A percentile compares a stretch with the other conserved stretches of the same genome.
These are phyloP conservation scores for Julus scanicus DNA, from an alignment of 2,888 invertebrate species.

Conservation along the genomic window DNA sequence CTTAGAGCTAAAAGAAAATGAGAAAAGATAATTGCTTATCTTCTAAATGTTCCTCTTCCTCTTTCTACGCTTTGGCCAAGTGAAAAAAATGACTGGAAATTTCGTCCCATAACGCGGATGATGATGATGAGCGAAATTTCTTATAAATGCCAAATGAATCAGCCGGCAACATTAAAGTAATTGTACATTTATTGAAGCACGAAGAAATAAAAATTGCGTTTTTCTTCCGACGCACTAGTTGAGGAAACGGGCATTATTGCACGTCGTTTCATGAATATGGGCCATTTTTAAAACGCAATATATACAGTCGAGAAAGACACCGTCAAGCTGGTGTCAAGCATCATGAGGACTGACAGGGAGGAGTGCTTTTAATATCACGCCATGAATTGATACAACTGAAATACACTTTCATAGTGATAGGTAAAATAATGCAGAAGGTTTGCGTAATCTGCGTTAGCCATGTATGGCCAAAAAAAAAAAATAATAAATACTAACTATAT, in stretches of 20 bases:
- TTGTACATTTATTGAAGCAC: slow-evolving; percentile 40
- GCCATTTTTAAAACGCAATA: neutral
- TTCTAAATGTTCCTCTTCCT: slow-evolving; percentile 40
- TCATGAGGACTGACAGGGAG: neutral
- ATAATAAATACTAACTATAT: too few relatives aligned
- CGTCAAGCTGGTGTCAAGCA: slow-evolving; percentile 18
- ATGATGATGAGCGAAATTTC: slow-evolving; percentile 40
- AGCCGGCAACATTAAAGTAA: slow-evolving; percentile 39
- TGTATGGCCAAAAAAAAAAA: too few relatives aligned
- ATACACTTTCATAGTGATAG: neutral
- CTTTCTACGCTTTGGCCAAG: neutral
- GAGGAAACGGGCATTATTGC: slow-evolving; percentile 5
- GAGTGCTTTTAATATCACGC: slow-evolving; percentile 5
- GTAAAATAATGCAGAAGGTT: neutral
- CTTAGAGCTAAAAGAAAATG: slow-evolving; percentile 36
- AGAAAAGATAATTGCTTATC: slow-evolving; percentile 40
- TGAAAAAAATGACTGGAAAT: slow-evolving; percentile 23
- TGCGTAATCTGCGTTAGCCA: too few relatives aligned
- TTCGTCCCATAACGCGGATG: slow-evolving; percentile 20
- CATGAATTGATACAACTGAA: neutral
- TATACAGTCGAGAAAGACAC: neutral
- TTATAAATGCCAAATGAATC: slow-evolving; percentile 40
- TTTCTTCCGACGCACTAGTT: slow-evolving; percentile 1
- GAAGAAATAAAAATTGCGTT: slow-evolving; percentile 40
- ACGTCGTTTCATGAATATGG: slow-evolving; percentile 17